These are phyloP conservation scores for Drosophila virilis DNA, from an alignment of 1,140 invertebrate species.

Conservation along the genomic window DNA sequence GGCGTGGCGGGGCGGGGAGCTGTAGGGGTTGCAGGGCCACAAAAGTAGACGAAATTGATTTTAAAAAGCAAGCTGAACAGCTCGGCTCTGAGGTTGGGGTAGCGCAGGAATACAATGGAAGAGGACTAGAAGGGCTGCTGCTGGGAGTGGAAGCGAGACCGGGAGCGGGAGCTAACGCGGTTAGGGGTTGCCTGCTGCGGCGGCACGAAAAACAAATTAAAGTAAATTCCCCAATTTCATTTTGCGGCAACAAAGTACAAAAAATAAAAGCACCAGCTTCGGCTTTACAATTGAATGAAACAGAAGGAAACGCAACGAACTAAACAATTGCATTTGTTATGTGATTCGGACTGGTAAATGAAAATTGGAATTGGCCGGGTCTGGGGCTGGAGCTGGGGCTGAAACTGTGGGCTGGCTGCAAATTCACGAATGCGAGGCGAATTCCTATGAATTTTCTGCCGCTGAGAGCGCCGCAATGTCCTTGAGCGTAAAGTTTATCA, in stretches of 20 bases:
- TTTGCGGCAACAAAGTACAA: constrained; percentile 71
- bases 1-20: not conserved
- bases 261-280: constrained; percentile 25
- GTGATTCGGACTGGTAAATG: constrained; percentile 23
- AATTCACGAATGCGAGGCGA: not conserved
- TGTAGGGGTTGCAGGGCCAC: constrained; percentile 12
- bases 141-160: not conserved
- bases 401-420: not conserved
- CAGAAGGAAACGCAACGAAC: constrained; percentile 63
- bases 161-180: constrained; percentile 37
- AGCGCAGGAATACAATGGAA: constrained; percentile 5
- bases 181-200: constrained; percentile 39
- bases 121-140: not conserved
- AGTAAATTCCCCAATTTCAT: constrained; percentile 82
- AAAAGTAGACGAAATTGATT: constrained; percentile 82
- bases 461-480: constrained; percentile 8
- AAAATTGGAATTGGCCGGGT: constrained; percentile 24
- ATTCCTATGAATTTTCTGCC: constrained; percentile 4
- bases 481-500: constrained; percentile 37
- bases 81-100: constrained; percentile 14
- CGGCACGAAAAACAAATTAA: constrained; percentile 81
- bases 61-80: constrained; percentile 64
- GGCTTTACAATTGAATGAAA: constrained; percentile 45
- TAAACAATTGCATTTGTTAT: constrained; percentile 76
- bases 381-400: not conserved